phyloP scores from a whole-genome alignment of 2,888 invertebrate genomes.

The Meloe dianella region DNA sequence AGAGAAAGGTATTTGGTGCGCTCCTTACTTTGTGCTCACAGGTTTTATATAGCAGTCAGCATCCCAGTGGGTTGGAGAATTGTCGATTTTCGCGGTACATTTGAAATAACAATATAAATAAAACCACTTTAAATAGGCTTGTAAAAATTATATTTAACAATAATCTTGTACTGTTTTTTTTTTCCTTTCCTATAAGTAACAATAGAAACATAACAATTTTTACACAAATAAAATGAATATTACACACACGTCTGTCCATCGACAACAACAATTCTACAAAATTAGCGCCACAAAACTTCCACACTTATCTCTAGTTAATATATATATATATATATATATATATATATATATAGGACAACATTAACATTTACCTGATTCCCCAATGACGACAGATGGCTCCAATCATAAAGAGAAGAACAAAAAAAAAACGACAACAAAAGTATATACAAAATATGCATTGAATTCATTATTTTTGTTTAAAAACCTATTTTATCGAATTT shows the following conservation, averaged over 20 bases:
- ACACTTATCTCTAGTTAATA: not conserved
- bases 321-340: too few relatives aligned
- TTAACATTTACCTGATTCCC: constrained; percentile 7
- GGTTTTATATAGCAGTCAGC: too few relatives aligned
- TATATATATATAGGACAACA: not conserved
- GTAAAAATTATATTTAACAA: constrained; percentile 32
- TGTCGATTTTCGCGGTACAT: too few relatives aligned
- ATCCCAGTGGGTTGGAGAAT: too few relatives aligned
- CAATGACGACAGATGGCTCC: not conserved
- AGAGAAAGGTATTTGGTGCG: too few relatives aligned
- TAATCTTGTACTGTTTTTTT: constrained; percentile 31
- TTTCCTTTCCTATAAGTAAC: not conserved
- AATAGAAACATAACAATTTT: constrained; percentile 13
- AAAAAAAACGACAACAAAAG: not conserved
- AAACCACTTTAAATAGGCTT: not conserved
- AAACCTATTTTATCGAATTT: not conserved
- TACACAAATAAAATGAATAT: not conserved
- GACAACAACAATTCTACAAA: constrained; percentile 6
- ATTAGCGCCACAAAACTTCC: not conserved
- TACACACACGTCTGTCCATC: too few relatives aligned
- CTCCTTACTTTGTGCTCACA: too few relatives aligned
- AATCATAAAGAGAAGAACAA: not conserved
- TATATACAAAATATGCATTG: not conserved
- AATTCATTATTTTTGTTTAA: too few relatives aligned
- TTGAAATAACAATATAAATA: not conserved